Conservation (phyloP, 2,888 invertebrate species). For the Amphipyra berbera region DNA sequence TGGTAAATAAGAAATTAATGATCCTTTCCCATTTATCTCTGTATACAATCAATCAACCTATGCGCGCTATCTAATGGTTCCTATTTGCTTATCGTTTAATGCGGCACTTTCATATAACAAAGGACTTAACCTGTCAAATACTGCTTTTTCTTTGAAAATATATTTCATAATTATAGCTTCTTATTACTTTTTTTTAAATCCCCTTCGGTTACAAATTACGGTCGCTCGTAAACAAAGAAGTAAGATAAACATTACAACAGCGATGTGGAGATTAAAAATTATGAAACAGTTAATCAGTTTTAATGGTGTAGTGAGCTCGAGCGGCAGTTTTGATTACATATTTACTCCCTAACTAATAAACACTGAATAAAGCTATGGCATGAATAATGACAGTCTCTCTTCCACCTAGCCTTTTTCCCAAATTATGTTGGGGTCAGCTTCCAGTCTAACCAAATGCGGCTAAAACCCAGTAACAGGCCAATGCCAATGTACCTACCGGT, state of each 20-base stretch:
- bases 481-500: too few relatives aligned
- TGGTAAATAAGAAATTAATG: constrained; percentile 85
- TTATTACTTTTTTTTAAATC: constrained; percentile 44
- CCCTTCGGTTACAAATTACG: constrained; percentile 52
- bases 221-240: constrained; percentile 67
- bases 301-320: constrained; percentile 72
- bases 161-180: constrained; percentile 41
- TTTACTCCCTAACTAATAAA: too few relatives aligned
- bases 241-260: constrained; percentile 66
- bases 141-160: constrained; percentile 28
- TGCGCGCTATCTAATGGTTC: constrained; percentile 71
- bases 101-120: constrained; percentile 48
- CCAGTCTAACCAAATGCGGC: too few relatives aligned
- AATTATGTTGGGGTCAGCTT: too few relatives aligned
- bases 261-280: constrained; percentile 72
- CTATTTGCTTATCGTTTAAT: constrained; percentile 60
- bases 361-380: too few relatives aligned
- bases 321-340: constrained; percentile 80
- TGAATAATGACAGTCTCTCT: too few relatives aligned
- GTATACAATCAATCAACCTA: constrained; percentile 78
- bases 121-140: constrained; percentile 35
- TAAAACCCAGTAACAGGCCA: too few relatives aligned
- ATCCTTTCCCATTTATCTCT: constrained; percentile 76
- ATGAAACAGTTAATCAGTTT: constrained; percentile 77
- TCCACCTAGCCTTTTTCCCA: too few relatives aligned